Conservation (phyloP, 2,113 vertebrate genomes). For the Podocnemis expansa region DNA sequence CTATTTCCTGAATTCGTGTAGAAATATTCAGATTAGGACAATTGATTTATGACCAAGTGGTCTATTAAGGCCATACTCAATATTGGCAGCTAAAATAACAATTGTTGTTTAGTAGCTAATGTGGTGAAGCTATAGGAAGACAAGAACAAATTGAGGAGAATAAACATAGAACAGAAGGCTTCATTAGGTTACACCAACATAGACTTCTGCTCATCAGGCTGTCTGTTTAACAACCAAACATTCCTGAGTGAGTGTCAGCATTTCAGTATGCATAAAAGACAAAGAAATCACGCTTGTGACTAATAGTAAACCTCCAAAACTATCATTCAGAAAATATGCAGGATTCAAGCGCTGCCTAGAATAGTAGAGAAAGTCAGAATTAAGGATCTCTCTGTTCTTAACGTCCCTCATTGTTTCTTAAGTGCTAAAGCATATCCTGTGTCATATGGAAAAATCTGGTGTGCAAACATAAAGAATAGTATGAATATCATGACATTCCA, state of each 20-base stretch:
- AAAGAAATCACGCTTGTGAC: neutral
- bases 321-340: neutral
- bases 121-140: neutral
- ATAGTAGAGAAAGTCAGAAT: neutral
- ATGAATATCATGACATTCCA: no score
- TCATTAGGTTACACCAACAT: neutral
- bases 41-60: neutral
- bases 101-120: neutral
- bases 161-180: neutral
- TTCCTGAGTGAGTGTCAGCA: neutral
- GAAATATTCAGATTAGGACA: neutral
- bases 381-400: neutral
- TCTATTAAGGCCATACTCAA: neutral
- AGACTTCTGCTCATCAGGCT: neutral
- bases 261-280: neutral
- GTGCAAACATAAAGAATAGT: neutral
- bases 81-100: neutral
- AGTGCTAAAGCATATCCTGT: neutral
- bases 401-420: neutral
- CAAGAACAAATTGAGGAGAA: neutral
- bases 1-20: neutral
- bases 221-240: neutral
- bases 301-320: neutral
- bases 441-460: neutral
- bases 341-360: neutral